Evolutionary conservation across 2,888 invertebrate genomes (phyloP).

Genomic region (Hypena proboscidalis): DNA sequence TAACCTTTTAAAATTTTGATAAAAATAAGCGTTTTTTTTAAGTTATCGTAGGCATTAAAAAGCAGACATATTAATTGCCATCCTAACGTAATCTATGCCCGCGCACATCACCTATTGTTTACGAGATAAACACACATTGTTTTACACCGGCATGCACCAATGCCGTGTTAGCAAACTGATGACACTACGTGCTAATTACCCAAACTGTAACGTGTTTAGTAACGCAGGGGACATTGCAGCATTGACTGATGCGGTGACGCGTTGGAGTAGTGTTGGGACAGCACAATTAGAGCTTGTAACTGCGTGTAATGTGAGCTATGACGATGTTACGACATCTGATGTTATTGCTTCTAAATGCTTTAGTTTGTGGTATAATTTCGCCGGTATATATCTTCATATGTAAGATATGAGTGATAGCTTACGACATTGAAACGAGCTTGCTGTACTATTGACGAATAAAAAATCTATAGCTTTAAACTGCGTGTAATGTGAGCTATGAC

Average conservation of each 20-base stretch:
- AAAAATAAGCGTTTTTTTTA: too few species aligned
- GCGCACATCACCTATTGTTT: constrained; percentile 50
- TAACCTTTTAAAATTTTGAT: too few species aligned
- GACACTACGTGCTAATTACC: constrained; percentile 53
- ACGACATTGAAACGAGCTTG: too few species aligned
- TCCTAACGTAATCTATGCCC: constrained; percentile 4
- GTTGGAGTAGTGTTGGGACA: constrained; percentile 55
- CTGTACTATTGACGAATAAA: too few species aligned
- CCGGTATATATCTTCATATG: too few species aligned
- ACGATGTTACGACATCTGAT: neutral
- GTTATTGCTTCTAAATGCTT: neutral
- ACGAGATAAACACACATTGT: constrained; percentile 54
- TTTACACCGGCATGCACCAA: constrained; percentile 52
- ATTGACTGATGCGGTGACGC: constrained; percentile 49
- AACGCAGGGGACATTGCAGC: constrained; percentile 42
- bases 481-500: constrained; percentile 33
- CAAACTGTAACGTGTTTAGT: constrained; percentile 33
- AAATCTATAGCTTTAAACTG: constrained; percentile 52
- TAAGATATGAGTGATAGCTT: too few species aligned
- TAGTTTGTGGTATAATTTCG: too few species aligned
- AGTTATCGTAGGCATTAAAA: too few species aligned
- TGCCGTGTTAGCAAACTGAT: constrained; percentile 39
- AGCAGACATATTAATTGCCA: too few species aligned
- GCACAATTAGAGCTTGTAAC: constrained; percentile 55
- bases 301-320: constrained; percentile 38